Evolutionary conservation across 2,888 invertebrate genomes (phyloP).

Genomic region (Drosophila tanythrix): DNA sequence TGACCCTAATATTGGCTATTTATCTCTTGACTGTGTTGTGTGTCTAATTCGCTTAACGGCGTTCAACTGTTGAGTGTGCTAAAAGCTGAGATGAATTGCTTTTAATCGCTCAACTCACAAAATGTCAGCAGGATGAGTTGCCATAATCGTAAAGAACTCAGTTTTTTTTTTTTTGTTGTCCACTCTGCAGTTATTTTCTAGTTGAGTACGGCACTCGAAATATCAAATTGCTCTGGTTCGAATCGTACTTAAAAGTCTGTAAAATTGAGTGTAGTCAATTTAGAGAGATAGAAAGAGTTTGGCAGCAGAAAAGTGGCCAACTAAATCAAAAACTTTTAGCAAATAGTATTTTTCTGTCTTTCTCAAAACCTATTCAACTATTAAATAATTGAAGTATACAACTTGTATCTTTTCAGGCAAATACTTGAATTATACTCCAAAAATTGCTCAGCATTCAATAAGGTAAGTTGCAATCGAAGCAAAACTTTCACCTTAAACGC

Average conservation of each 20-base stretch:
- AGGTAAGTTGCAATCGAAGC: constrained; percentile 12
- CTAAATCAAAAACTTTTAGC: neutral
- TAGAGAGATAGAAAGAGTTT: neutral
- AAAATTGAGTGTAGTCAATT: neutral
- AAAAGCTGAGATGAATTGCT: constrained; percentile 34
- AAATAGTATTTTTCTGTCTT: neutral
- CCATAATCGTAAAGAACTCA: constrained; percentile 1
- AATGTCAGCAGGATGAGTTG: constrained; percentile 25
- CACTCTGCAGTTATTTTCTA: neutral
- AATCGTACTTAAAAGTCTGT: neutral
- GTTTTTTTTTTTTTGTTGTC: neutral
- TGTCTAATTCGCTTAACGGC: neutral
- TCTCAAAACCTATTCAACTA: neutral
- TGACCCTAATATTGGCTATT: constrained; percentile 25
- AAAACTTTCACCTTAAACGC: neutral
- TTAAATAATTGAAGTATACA: neutral
- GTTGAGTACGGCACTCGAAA: neutral
- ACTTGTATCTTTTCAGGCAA: constrained; percentile 20
- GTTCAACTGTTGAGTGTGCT: constrained; percentile 17
- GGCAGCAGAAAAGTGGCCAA: neutral
- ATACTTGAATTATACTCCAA: neutral
- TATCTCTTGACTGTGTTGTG: neutral
- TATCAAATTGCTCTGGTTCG: neutral
- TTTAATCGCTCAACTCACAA: constrained; percentile 32
- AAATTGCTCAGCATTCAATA: neutral